Evolutionary conservation across 2,113 vertebrate species (phyloP), one percentile per base, ranked within the genome.

Genomic region (Pseudorectes ferrugineus): DNA sequence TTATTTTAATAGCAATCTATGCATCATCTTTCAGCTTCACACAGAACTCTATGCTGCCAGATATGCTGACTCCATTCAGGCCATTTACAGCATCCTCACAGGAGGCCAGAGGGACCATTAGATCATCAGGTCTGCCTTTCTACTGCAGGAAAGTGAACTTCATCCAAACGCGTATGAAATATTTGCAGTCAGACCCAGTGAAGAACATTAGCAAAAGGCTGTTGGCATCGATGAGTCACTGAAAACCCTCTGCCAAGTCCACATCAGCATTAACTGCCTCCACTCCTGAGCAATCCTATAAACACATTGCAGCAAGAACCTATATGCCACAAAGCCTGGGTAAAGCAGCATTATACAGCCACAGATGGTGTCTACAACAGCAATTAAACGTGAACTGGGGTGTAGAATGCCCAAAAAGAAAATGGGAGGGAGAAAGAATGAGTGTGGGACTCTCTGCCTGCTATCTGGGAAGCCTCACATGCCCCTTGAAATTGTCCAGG

Each of bases 111-210:
- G 85, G 72, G 92, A 97, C 88, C 65, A 92, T 94, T 95, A 96
- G 95, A 95, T 95, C 92, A 96, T 91, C 92, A 93, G 90, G 82
- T 94, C 85, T 96, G 95, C 63, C 88, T 90, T 88, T 92, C 77
- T 91, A 29, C 52, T 91, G 61, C 59, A 83, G 43, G 92, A 85
- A 89, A 90, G 82, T 48, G 88, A 96, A 93, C 28, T 94, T 85
- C 88, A 92, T 95, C 96, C 94, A 96, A 93, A 84, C 71, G 55
- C 7, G 5, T 63, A 90, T 74, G 85, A 95, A 96, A 83, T 80
- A 85, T 55, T 88, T 94, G 92, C 87, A 94, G 51, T 77, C 78
- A 86, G 79, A 80, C 43, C 55, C 63, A 71, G 74, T 24, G 76
- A 95, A 96, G 72, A 95, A 77, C 88, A 74, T 83, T 67, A 96